Evolutionary conservation across 2,113 vertebrate genomes (phyloP), one percentile per base, ranked within the genome.

Genomic region (Podarcis muralis): DNA sequence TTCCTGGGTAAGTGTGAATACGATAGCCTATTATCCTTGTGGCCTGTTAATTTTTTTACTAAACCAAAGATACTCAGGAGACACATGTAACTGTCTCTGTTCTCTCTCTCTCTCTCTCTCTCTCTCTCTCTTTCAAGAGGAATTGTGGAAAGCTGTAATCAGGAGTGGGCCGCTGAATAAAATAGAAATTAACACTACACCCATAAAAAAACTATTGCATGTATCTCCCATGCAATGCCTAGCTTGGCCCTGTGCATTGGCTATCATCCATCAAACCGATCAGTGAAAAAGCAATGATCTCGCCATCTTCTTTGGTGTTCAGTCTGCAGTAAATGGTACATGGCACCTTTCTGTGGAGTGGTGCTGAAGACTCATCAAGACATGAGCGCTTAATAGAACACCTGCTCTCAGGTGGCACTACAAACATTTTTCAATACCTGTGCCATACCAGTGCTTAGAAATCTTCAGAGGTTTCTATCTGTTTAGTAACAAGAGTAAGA

Each of bases 61-160:
- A 68, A 83, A 15, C 35, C 37, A 83, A 66, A 37, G 20, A 27
- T 83, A 69, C 6, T 30, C 37, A n/a, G 62, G 25, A 69, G n/a
- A 30, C 6, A 83, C 62, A 59, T 53, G 22, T 6, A 18, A 80
- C 43, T 57, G 1, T 15, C 48, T 57, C 18, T 13, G 15, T 30
- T 5, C 25, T 22, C 20, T 43, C 40, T 3, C n/a, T 6, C 1
- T 3, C 30, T 5, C 1, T 3, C 30, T 5, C 1, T 3, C 30
- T 5, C 1, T 3, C n/a, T 6, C 1, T 53, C 3, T 3, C 18
- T 37, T 11, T 22, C 12, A 37, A 35, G 32, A 35, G 8, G 20
- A 65, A n/a, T 22, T 40, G 9, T 15, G 59, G 69, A 1, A 23
- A 32, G 57, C 57, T 35, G 32, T 20, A 37, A 30, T 57, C 40